These are phyloP conservation scores for Deilephila elpenor DNA, from an alignment of 2,888 invertebrate genomes.

Conservation along the genomic window DNA sequence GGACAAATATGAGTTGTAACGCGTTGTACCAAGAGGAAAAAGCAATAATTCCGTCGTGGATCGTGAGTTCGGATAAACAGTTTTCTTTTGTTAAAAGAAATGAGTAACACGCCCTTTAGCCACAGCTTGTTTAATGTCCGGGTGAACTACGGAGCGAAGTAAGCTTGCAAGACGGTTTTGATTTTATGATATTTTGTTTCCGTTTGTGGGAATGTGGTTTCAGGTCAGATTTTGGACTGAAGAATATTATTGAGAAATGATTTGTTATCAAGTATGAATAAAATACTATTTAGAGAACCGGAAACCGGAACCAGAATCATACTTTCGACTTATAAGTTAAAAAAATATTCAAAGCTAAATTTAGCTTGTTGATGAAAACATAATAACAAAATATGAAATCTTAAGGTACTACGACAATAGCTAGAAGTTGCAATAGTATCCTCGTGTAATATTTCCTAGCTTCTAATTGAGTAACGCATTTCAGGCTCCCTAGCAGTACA, in stretches of 20 bases:
- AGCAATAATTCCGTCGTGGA: slow-evolving; percentile 42
- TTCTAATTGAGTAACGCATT: slow-evolving; percentile 19
- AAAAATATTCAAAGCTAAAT: too few relatives aligned
- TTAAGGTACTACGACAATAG: neutral
- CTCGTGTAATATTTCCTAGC: neutral
- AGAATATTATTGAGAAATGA: neutral
- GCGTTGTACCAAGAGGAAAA: slow-evolving; percentile 35
- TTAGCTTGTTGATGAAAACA: too few relatives aligned
- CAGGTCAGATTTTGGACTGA: too few relatives aligned
- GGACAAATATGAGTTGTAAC: neutral
- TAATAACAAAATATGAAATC: too few relatives aligned
- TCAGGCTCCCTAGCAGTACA: slow-evolving; percentile 6
- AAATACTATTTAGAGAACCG: too few relatives aligned
- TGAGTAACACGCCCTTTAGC: slow-evolving; percentile 27
- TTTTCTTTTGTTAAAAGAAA: slow-evolving; percentile 38
- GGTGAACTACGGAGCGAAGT: neutral
- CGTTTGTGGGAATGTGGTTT: neutral
- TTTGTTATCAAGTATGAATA: too few relatives aligned
- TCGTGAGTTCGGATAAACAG: slow-evolving; percentile 41
- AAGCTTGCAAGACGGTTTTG: neutral
- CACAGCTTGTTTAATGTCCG: slow-evolving; percentile 25
- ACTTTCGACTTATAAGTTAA: too few relatives aligned
- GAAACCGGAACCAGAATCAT: too few relatives aligned
- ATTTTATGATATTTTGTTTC: neutral
- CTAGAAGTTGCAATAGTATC: neutral